Base-by-base conservation (phyloP, 2,797 vertebrate genomes). In the Lateolabrax maculatus region DNA sequence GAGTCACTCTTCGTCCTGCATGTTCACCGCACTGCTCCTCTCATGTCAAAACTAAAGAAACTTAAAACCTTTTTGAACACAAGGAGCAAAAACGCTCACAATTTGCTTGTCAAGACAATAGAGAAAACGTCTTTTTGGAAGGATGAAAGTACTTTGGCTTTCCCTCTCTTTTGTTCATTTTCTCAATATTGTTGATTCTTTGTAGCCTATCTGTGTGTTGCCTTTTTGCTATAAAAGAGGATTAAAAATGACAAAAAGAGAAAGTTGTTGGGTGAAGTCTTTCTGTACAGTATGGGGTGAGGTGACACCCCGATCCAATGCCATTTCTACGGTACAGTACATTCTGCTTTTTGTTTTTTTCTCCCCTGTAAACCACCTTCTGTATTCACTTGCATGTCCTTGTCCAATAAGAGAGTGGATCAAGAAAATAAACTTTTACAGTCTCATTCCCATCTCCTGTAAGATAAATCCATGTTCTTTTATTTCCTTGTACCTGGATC, bases 401-500 rank as follows among this genome's bases (percentile, higher is more conserved):
- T 91, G 88, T 94, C 90, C 82, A 67, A 93, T 80, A 93, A 90
- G 79, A 93, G 81, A 91, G 91, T 91, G 88, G 85, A 87, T 90
- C 75, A 83, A 90, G 77, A 93, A 90, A 93, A 93, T 71, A 73
- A 90, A 87, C 83, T 92, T 94, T 92, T 92, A 89, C 86, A 90
- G 89, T 90, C 90, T 93, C 91, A 92, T 93, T 91, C 88, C 88
- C 89, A 91, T 93, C 89, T 90, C 88, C 90, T 95, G 94, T 95
- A 95, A 93, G 75, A 95, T 94, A 93, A 92, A 90, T 85, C 75
- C 88, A 89, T 92, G 84, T 92, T 92, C 86, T 92, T 94, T 94
- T 86, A 87, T 93, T 94, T 94, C 93, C 94, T 93, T 95, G 94
- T 95, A 94, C 91, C 93, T 94, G 93, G 93, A 93, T 94, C 93